Evolutionary conservation across 2,888 invertebrate genomes (phyloP).

Genomic region (Boloria selene): DNA sequence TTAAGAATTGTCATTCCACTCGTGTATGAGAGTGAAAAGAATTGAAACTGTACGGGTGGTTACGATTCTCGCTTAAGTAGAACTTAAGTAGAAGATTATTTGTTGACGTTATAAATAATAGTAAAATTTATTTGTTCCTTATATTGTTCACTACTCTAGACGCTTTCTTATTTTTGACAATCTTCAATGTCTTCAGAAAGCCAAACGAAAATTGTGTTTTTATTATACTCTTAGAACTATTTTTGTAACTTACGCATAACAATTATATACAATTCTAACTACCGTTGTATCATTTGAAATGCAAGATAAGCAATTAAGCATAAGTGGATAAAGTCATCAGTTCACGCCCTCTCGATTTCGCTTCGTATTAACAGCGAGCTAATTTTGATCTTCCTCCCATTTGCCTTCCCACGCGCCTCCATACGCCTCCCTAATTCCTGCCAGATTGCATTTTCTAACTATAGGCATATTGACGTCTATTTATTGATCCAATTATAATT

Average conservation of each 20-base stretch:
- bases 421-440: slow-evolving; percentile 34
- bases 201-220: too few species aligned
- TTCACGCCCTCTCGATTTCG: slow-evolving; percentile 28
- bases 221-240: neutral
- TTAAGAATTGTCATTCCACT: too few species aligned
- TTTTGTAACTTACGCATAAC: neutral
- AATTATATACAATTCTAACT: neutral
- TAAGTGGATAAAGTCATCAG: slow-evolving; percentile 30
- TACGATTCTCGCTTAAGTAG: too few species aligned
- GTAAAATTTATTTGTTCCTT: too few species aligned
- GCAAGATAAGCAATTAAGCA: slow-evolving; percentile 22
- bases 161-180: too few species aligned
- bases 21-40: too few species aligned
- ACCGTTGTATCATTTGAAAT: slow-evolving; percentile 3
- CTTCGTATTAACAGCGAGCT: slow-evolving; percentile 26
- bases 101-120: too few species aligned
- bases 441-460: slow-evolving; percentile 42
- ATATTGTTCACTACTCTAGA: too few species aligned
- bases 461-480: neutral
- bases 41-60: too few species aligned
- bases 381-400: slow-evolving; percentile 27
- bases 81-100: too few species aligned
- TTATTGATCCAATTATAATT: neutral
- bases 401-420: slow-evolving; percentile 17
- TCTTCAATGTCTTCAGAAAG: too few species aligned